Evolutionary conservation across 1,140 invertebrate genomes (phyloP).

Genomic region (Drosophila baimaii): DNA sequence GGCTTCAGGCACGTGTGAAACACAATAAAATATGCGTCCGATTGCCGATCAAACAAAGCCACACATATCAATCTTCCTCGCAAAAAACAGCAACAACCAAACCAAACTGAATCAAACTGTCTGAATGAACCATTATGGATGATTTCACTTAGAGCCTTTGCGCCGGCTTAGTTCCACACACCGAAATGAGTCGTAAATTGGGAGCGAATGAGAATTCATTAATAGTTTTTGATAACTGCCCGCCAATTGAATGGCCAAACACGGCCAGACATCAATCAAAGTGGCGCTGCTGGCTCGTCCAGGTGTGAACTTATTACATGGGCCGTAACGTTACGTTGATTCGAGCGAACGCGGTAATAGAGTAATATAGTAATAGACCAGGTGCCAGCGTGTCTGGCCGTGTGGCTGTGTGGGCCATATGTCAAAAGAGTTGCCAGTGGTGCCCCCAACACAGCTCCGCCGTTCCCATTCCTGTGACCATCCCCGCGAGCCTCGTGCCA

Average conservation of each 20-base stretch:
- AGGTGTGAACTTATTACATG: slow-evolving; percentile 54
- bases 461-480: slow-evolving; percentile 6
- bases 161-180: slow-evolving; percentile 47
- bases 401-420: slow-evolving; percentile 32
- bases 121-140: slow-evolving; percentile 71
- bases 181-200: slow-evolving; percentile 76
- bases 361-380: slow-evolving; percentile 44
- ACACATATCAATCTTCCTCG: slow-evolving; percentile 69
- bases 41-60: slow-evolving; percentile 69
- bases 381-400: slow-evolving; percentile 45
- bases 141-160: slow-evolving; percentile 63
- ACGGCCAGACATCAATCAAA: slow-evolving; percentile 56
- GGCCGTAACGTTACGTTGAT: slow-evolving; percentile 38
- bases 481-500: slow-evolving; percentile 15
- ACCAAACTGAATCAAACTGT: slow-evolving; percentile 20
- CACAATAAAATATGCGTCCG: slow-evolving; percentile 55
- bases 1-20: slow-evolving; percentile 62
- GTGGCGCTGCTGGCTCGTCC: slow-evolving; percentile 12
- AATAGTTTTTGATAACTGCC: slow-evolving; percentile 72
- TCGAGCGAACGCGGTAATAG: slow-evolving; percentile 19
- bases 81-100: not conserved
- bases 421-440: slow-evolving; percentile 34
- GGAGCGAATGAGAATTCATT: slow-evolving; percentile 68
- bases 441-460: slow-evolving; percentile 1
- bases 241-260: slow-evolving; percentile 72